A percentile compares a stretch with the other conserved stretches of the same genome.
These are phyloP conservation scores for Hecatera dysodea DNA, from an alignment of 2,888 invertebrate species.

Conservation along the genomic window DNA sequence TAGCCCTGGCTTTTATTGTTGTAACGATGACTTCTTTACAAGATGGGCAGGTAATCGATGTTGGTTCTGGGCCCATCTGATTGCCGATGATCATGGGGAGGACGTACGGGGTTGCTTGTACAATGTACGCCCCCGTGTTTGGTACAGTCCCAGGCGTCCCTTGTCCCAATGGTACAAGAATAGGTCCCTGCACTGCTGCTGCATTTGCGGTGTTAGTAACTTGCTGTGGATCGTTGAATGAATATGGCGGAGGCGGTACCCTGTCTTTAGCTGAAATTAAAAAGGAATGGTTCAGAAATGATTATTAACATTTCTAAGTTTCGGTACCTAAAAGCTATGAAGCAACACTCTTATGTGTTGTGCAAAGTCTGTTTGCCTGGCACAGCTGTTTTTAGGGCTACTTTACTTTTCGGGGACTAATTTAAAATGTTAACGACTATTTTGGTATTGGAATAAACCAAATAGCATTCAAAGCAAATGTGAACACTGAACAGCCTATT, in stretches of 20 bases:
- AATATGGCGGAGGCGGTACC: slow-evolving; percentile 69
- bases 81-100: slow-evolving; percentile 32
- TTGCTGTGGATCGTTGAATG: neutral
- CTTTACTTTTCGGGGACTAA: no score
- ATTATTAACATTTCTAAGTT: neutral
- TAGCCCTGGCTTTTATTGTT: slow-evolving; percentile 21
- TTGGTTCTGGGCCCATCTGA: slow-evolving; percentile 24
- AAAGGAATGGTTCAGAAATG: neutral
- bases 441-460: no score
- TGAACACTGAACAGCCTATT: no score
- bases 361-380: no score
- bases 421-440: no score
- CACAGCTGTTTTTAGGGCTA: no score
- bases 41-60: slow-evolving; percentile 7
- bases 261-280: slow-evolving; percentile 42
- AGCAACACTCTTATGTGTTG: no score
- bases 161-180: slow-evolving; percentile 3
- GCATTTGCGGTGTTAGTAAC: neutral
- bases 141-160: neutral
- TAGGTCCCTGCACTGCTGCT: neutral
- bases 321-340: no score
- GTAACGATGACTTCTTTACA: slow-evolving; percentile 31
- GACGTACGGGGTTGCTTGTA: slow-evolving; percentile 13
- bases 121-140: slow-evolving; percentile 19
- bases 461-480: no score